Conservation (phyloP, 2,888 invertebrate genomes). For the Steinernema carpocapsae region DNA sequence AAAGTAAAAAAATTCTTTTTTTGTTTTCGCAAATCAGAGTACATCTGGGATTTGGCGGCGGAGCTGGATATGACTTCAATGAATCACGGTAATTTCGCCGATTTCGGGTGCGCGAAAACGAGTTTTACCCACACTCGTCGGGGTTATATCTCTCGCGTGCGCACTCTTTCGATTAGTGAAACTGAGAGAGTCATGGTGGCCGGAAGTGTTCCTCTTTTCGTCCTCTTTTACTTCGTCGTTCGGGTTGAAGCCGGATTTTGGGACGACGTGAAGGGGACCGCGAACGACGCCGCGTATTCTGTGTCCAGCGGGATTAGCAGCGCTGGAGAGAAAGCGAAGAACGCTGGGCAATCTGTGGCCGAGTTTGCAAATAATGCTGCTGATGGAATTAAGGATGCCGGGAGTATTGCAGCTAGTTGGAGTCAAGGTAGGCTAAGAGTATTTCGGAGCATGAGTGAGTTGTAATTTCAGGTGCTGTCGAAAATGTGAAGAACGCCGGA, state of each 20-base stretch:
- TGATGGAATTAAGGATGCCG: slow-evolving; percentile 1
- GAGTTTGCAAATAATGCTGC: slow-evolving; percentile 24
- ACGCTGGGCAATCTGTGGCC: not conserved
- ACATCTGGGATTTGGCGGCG: too few relatives aligned
- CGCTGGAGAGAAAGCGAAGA: not conserved
- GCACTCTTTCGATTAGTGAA: not conserved
- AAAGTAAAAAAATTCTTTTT: too few relatives aligned
- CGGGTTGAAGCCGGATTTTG: slow-evolving; percentile 17
- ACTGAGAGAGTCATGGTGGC: not conserved
- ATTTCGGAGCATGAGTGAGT: not conserved
- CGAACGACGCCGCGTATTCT: slow-evolving; percentile 4
- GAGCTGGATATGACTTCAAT: not conserved
- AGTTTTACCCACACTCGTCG: not conserved
- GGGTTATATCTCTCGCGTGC: not conserved
- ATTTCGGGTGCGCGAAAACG: not conserved
- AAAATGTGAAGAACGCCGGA: not conserved
- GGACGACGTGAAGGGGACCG: slow-evolving; percentile 1
- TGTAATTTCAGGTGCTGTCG: not conserved
- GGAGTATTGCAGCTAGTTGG: not conserved
- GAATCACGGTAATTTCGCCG: not conserved
- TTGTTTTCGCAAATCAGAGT: too few relatives aligned
- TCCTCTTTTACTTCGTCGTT: not conserved
- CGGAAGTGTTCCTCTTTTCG: not conserved
- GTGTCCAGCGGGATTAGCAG: not conserved
- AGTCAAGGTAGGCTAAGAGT: not conserved